Conservation (phyloP, 2,797 vertebrate species). For the Meda fulgida region DNA sequence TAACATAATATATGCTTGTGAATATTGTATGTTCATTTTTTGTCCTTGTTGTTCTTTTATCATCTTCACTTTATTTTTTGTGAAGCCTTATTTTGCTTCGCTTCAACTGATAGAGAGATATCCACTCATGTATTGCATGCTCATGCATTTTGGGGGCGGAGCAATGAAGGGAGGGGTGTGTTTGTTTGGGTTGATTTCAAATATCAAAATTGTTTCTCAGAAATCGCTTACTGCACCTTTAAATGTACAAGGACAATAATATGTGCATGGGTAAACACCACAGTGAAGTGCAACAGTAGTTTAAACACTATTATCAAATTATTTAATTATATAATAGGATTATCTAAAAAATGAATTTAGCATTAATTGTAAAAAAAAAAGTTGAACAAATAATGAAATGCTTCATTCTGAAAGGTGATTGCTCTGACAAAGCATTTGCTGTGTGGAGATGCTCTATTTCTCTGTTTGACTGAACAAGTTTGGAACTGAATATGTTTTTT, state of each 20-base stretch:
- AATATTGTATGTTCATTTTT: no score
- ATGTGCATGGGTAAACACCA: background rate
- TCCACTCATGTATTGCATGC: background rate
- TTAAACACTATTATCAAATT: background rate
- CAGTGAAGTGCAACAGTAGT: no score
- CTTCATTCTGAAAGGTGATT: background rate
- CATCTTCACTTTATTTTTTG: no score
- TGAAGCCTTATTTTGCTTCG: background rate
- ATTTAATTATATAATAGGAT: background rate
- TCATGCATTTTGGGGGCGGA: background rate
- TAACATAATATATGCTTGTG: no score
- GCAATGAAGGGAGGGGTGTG: background rate
- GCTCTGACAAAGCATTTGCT: background rate
- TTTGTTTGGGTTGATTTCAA: background rate
- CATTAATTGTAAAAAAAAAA: background rate
- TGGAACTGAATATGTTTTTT: background rate
- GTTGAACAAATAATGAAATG: background rate
- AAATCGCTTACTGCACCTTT: background rate
- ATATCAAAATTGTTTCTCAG: background rate
- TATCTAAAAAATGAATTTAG: background rate
- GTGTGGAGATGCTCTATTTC: background rate
- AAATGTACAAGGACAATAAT: background rate
- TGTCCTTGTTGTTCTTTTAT: no score
- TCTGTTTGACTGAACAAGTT: background rate
- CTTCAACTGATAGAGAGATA: background rate